A percentile compares a stretch with the other conserved stretches of the same genome.
These are phyloP conservation scores for Lasiommata megera DNA, from an alignment of 2,888 invertebrate genomes.

Conservation along the genomic window DNA sequence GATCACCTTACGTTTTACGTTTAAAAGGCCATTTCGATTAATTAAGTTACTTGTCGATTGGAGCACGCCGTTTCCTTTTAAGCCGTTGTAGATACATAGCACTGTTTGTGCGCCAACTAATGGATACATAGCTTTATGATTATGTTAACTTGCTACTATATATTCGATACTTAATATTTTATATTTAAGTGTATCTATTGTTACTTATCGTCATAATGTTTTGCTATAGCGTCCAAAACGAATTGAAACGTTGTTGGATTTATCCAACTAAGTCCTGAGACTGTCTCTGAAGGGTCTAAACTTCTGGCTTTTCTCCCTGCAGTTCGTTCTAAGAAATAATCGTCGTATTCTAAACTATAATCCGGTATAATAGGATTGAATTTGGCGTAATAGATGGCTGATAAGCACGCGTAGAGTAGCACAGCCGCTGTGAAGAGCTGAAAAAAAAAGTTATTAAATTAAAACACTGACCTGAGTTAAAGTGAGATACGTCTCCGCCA, in stretches of 20 bases:
- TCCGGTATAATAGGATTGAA: constrained; percentile 91
- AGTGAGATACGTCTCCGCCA: too few relatives aligned
- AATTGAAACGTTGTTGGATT: constrained; percentile 84
- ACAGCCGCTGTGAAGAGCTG: constrained; percentile 91
- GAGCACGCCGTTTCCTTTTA: too few relatives aligned
- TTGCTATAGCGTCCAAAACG: constrained; percentile 81
- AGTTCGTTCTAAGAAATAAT: constrained; percentile 87
- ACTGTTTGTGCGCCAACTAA: too few relatives aligned
- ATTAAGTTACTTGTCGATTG: too few relatives aligned
- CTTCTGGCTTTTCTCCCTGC: constrained; percentile 75
- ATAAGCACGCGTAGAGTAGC: constrained; percentile 91
- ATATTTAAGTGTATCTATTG: not conserved
- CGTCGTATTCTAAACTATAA: constrained; percentile 87
- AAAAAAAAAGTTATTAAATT: constrained; percentile 44
- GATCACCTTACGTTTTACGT: too few relatives aligned
- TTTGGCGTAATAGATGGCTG: constrained; percentile 93
- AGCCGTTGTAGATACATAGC: too few relatives aligned
- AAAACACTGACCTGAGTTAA: too few relatives aligned
- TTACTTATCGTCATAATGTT: constrained; percentile 59
- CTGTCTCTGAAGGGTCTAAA: constrained; percentile 56
- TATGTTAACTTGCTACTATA: too few relatives aligned
- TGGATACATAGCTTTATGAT: too few relatives aligned
- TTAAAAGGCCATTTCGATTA: too few relatives aligned
- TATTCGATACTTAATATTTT: too few relatives aligned
- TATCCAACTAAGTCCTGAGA: constrained; percentile 78